Percentiles rank a stretch among this genome's conserved stretches.
Evolutionary conservation across 2,888 invertebrate genomes (phyloP).

Genomic region (Lacanobia wlatinum): DNA sequence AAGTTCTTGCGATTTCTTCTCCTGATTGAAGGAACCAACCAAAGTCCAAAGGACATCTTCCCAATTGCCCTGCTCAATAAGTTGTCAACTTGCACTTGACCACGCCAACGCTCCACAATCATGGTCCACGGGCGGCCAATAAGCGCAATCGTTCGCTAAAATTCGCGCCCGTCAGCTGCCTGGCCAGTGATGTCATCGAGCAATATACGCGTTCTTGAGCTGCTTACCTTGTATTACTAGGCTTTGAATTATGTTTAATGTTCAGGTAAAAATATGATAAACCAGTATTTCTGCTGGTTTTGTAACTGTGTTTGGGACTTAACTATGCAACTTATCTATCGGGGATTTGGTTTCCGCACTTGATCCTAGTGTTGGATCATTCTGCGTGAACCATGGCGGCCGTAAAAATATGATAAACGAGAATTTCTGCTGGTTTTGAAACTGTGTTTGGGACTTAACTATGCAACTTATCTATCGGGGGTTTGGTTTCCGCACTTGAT

Average conservation of each 20-base stretch:
- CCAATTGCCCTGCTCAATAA: conserved; percentile 40
- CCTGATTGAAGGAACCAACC: neutral
- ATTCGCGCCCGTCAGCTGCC: conserved; percentile 71
- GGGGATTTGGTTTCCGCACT: too few species aligned
- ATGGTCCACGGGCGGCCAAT: conserved; percentile 58
- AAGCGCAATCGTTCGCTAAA: conserved; percentile 68
- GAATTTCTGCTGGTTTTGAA: neutral
- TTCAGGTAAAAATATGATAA: conserved; percentile 25
- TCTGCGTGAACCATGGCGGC: too few species aligned
- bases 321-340: too few species aligned
- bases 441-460: too few species aligned
- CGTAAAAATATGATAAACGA: conserved; percentile 16
- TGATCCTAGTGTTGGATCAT: too few species aligned
- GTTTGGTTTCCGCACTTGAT: too few species aligned
- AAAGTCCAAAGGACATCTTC: conserved; percentile 19
- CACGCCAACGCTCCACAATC: conserved; percentile 46
- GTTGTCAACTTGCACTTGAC: conserved; percentile 14
- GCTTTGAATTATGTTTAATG: conserved; percentile 23
- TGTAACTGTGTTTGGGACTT: neutral
- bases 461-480: too few species aligned
- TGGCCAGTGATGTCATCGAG: conserved; percentile 75
- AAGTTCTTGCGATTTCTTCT: neutral
- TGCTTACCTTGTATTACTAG: conserved; percentile 61
- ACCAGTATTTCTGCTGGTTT: neutral
- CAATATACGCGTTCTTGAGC: conserved; percentile 52